A percentile compares a stretch with the other conserved stretches of the same genome.
phyloP scores from a whole-genome alignment of 1,140 invertebrate species.

The Drosophila oshimai region DNA sequence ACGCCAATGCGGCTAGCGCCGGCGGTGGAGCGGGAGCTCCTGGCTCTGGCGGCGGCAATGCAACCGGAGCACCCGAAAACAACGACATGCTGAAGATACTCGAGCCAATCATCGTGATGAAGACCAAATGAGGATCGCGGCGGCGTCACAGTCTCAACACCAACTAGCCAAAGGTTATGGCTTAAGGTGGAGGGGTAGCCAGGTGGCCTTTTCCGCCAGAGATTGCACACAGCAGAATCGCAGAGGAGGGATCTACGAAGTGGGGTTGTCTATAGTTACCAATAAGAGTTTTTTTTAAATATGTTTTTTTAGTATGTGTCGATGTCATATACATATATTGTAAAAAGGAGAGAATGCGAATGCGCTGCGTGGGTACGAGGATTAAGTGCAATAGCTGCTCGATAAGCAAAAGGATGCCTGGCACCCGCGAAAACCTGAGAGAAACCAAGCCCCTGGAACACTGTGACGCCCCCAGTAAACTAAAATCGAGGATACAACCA shows the following conservation, averaged over 20 bases:
- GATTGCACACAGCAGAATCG: not conserved
- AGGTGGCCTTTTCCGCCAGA: not conserved
- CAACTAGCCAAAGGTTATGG: not conserved
- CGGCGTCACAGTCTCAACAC: slow-evolving; percentile 37
- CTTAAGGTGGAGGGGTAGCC: not conserved
- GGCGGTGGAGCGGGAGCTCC: slow-evolving; percentile 8
- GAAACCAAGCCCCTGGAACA: not conserved
- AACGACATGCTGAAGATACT: slow-evolving; percentile 82
- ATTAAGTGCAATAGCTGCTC: slow-evolving; percentile 25
- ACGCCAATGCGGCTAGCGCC: not conserved
- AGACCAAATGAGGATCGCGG: slow-evolving; percentile 77
- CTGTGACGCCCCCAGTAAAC: slow-evolving; percentile 25
- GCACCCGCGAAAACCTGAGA: not conserved
- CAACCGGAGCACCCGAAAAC: slow-evolving; percentile 61
- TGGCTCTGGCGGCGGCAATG: slow-evolving; percentile 17
- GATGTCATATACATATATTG: not conserved
- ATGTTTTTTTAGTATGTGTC: slow-evolving; percentile 17
- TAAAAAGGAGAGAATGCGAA: slow-evolving; percentile 17
- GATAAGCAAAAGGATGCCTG: not conserved
- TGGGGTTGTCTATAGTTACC: slow-evolving; percentile 34
- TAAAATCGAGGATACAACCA: not conserved
- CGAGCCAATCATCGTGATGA: slow-evolving; percentile 82
- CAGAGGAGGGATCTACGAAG: not conserved
- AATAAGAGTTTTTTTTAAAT: slow-evolving; percentile 33
- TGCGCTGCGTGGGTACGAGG: too few species aligned